A percentile compares a stretch with the other conserved stretches of the same genome.
These are phyloP conservation scores for Troides helena DNA, from an alignment of 2,888 invertebrate genomes.

Conservation along the genomic window DNA sequence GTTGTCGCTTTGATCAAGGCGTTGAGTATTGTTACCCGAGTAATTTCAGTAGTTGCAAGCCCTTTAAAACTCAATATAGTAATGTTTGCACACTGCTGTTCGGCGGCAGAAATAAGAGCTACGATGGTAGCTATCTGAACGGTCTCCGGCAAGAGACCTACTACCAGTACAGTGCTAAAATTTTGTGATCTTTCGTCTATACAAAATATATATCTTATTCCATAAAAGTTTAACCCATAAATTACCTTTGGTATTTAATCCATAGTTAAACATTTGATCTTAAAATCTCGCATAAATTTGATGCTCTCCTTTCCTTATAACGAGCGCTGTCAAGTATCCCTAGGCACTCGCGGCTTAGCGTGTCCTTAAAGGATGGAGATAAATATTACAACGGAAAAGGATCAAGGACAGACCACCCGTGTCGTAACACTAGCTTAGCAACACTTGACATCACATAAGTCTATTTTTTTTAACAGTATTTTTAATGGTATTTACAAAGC, in stretches of 20 bases:
- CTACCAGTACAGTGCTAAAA: no score
- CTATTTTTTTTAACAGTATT: background rate
- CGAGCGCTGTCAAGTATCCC: constrained; percentile 8
- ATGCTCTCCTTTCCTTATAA: constrained; percentile 2
- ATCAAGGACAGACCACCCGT: constrained; percentile 21
- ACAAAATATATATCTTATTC: background rate
- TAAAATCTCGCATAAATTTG: constrained; percentile 3
- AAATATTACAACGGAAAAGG: constrained; percentile 11
- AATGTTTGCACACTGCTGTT: no score
- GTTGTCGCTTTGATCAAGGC: no score
- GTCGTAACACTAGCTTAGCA: constrained; percentile 6
- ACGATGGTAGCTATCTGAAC: no score
- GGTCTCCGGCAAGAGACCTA: no score
- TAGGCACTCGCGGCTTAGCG: constrained; percentile 15
- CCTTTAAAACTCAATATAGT: no score
- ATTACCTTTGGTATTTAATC: background rate
- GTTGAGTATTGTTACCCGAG: no score
- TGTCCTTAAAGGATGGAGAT: constrained; percentile 20
- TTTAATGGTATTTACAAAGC: background rate
- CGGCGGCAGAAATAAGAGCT: no score
- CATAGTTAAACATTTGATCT: background rate
- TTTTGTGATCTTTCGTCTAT: no score
- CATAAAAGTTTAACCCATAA: background rate
- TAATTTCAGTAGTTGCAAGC: no score
- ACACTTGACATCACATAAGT: background rate